Evolutionary conservation across 2,113 vertebrate genomes (phyloP).

Genomic region (Chaenogobius annularis): DNA sequence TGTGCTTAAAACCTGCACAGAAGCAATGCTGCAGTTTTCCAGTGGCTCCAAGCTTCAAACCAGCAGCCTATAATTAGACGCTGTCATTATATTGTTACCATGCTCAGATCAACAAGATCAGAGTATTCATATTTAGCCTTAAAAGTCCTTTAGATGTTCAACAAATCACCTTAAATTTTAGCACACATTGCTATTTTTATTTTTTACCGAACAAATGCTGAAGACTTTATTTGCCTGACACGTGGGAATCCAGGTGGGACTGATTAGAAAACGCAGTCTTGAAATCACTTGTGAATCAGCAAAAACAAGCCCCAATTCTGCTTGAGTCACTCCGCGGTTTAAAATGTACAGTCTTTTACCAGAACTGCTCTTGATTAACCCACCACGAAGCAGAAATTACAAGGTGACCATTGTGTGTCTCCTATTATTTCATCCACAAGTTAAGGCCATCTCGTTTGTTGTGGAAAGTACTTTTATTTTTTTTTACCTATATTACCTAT

Average conservation of each 20-base stretch:
- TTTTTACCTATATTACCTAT: neutral
- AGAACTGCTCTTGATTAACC: slow-evolving; percentile 44
- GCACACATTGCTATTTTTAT: slow-evolving; percentile 2
- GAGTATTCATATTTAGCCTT: slow-evolving; percentile 35
- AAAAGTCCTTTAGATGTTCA: slow-evolving; percentile 58
- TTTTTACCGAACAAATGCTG: neutral
- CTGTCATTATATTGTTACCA: slow-evolving; percentile 63
- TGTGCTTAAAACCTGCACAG: slow-evolving; percentile 50
- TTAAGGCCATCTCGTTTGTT: neutral
- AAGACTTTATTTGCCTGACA: neutral
- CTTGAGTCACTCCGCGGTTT: slow-evolving; percentile 61
- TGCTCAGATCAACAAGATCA: slow-evolving; percentile 57
- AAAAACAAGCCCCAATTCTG: slow-evolving; percentile 46
- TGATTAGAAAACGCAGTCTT: slow-evolving; percentile 41
- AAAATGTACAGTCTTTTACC: slow-evolving; percentile 54
- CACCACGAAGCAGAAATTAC: slow-evolving; percentile 48
- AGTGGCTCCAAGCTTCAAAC: slow-evolving; percentile 54
- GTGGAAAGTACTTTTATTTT: too few species aligned
- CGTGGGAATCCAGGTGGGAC: slow-evolving; percentile 48
- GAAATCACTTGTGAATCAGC: slow-evolving; percentile 52
- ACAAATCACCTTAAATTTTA: slow-evolving; percentile 7
- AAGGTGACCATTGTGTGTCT: slow-evolving; percentile 20
- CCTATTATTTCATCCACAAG: slow-evolving; percentile 16
- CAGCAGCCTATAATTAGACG: slow-evolving; percentile 61
- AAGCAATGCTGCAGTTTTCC: slow-evolving; percentile 63